These are phyloP conservation scores for Sitta europaea DNA, from an alignment of 2,113 vertebrate genomes.

Conservation along the genomic window DNA sequence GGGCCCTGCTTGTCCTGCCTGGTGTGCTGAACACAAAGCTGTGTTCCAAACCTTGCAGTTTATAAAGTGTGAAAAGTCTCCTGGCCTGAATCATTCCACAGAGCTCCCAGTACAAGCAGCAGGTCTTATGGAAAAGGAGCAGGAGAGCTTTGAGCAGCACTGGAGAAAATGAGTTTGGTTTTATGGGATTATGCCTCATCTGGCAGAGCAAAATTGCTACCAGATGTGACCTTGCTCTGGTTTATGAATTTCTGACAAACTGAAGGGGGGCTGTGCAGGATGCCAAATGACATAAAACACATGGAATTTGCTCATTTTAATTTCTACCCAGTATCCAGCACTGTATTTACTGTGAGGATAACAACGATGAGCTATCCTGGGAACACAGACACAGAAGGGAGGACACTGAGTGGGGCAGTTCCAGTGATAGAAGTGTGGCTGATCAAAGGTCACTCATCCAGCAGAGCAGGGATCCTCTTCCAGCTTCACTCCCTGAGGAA, in stretches of 20 bases:
- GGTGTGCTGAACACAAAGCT: neutral
- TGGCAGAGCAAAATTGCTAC: constrained; percentile 42
- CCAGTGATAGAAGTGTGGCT: neutral
- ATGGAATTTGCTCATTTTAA: constrained; percentile 30
- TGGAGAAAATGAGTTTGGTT: constrained; percentile 22
- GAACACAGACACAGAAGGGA: neutral
- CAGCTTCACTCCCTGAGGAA: neutral
- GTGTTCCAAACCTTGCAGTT: neutral
- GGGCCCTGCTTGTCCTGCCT: neutral
- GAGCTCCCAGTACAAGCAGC: neutral
- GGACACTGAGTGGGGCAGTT: neutral
- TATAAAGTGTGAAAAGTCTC: neutral
- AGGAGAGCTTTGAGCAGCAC: neutral
- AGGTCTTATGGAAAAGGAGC: neutral
- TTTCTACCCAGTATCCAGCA: neutral
- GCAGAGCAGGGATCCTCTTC: neutral
- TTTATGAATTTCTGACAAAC: constrained; percentile 41
- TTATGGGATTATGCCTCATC: constrained; percentile 24
- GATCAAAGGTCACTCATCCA: neutral
- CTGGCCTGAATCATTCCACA: neutral
- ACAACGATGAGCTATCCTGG: neutral
- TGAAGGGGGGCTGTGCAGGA: neutral
- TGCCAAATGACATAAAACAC: constrained; percentile 50
- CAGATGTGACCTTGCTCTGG: constrained; percentile 55
- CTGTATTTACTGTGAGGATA: neutral